Conservation (phyloP, 2,113 vertebrate species). For the Bolborhynchus lineola region DNA sequence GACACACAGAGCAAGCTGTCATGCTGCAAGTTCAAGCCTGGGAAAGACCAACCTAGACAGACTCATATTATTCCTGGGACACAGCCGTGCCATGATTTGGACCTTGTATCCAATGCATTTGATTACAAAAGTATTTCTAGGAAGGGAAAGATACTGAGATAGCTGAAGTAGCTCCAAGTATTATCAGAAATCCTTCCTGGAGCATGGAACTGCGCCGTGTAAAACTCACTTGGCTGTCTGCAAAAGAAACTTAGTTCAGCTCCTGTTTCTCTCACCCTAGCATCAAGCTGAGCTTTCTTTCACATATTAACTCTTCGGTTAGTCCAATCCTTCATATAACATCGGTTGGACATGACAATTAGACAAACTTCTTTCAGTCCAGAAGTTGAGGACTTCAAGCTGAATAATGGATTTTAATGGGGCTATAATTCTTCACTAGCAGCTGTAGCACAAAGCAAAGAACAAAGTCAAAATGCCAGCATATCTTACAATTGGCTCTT, state of each 20-base stretch:
- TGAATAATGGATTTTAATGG: background rate
- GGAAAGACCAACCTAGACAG: background rate
- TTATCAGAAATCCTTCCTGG: background rate
- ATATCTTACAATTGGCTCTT: slow-evolving; percentile 28
- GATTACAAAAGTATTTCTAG: background rate
- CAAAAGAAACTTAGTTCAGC: background rate
- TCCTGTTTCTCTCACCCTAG: background rate
- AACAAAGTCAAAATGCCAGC: background rate
- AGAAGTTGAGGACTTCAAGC: slow-evolving; percentile 7
- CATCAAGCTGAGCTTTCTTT: background rate
- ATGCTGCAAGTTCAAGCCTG: background rate
- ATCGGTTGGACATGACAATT: background rate
- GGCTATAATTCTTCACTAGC: background rate
- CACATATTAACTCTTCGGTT: background rate
- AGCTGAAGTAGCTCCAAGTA: background rate
- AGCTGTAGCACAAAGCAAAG: slow-evolving; percentile 35
- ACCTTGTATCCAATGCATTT: fast-evolving
- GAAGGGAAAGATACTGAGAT: background rate
- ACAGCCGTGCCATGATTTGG: background rate
- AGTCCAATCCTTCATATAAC: background rate
- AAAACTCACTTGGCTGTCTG: background rate
- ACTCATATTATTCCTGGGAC: background rate
- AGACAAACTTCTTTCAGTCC: background rate
- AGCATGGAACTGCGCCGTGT: background rate
- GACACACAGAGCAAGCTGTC: no score